These are phyloP conservation scores for Papilio polytes DNA, from an alignment of 1,140 invertebrate species.

Conservation along the genomic window DNA sequence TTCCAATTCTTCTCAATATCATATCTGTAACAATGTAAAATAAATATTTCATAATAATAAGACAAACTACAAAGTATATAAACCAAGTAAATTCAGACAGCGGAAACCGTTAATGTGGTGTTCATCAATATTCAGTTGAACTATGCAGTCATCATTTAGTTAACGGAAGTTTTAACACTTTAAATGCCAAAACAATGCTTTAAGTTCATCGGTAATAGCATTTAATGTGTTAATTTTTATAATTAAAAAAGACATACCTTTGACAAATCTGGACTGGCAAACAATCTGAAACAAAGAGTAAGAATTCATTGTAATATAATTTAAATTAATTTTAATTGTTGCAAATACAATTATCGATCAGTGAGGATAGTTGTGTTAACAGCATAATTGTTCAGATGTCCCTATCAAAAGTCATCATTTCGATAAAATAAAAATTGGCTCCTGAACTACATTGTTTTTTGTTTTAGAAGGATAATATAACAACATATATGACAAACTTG, in stretches of 20 bases:
- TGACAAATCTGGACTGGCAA: neutral
- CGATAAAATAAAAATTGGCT: neutral
- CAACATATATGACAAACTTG: neutral
- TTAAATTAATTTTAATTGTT: neutral
- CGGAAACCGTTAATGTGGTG: slow-evolving; percentile 21
- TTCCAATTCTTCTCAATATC: too few species aligned
- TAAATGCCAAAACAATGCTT: too few species aligned
- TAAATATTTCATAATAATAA: neutral
- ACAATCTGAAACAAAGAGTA: neutral
- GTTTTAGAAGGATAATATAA: neutral
- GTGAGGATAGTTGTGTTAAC: slow-evolving; percentile 68
- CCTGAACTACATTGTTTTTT: too few species aligned
- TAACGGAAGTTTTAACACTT: neutral
- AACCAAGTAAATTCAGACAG: slow-evolving; percentile 25
- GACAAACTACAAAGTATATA: neutral
- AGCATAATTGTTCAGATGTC: slow-evolving; percentile 65
- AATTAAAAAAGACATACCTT: neutral
- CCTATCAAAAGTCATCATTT: slow-evolving; percentile 60
- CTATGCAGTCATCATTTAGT: slow-evolving; percentile 31
- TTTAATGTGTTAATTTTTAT: neutral
- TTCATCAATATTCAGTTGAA: slow-evolving; percentile 36
- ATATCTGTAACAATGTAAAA: slow-evolving; percentile 2
- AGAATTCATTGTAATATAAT: neutral
- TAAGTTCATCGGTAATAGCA: neutral
- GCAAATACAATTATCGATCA: slow-evolving; percentile 45